Conservation (phyloP, 2,797 vertebrate genomes). For the Australoheros facetus region DNA sequence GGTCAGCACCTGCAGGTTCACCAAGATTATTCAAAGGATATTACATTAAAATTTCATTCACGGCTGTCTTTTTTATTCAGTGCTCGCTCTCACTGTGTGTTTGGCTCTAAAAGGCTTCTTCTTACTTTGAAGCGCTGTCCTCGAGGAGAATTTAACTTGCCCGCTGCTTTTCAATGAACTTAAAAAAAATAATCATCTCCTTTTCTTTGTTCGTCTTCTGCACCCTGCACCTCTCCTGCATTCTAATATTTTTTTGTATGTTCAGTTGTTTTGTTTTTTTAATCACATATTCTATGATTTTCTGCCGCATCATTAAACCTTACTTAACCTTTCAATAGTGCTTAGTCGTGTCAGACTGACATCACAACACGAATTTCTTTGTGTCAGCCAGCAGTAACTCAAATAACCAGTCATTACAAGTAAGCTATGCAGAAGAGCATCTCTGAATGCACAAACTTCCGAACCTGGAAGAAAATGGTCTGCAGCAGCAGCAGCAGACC, state of each 20-base stretch:
- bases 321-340: not conserved
- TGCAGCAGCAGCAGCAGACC: too few species aligned
- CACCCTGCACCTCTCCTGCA: not conserved
- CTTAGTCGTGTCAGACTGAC: too few species aligned
- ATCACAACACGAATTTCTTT: not conserved
- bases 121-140: conserved; percentile 45
- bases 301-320: not conserved
- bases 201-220: not conserved
- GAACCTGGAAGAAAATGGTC: too few species aligned
- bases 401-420: too few species aligned
- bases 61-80: not conserved
- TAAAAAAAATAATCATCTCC: conserved; percentile 2
- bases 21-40: conserved; percentile 22
- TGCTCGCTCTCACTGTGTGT: not conserved
- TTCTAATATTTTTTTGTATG: not conserved
- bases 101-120: conserved; percentile 14
- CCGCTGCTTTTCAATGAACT: conserved; percentile 36
- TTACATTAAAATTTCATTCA: conserved; percentile 32
- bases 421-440: too few species aligned
- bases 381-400: not conserved
- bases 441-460: too few species aligned
- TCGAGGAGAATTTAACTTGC: conserved; percentile 31
- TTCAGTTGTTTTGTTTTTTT: not conserved
- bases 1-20: not conserved
- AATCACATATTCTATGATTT: not conserved